These are phyloP conservation scores for Drosophila bipectinata DNA, from an alignment of 1,140 invertebrate species.

Conservation along the genomic window DNA sequence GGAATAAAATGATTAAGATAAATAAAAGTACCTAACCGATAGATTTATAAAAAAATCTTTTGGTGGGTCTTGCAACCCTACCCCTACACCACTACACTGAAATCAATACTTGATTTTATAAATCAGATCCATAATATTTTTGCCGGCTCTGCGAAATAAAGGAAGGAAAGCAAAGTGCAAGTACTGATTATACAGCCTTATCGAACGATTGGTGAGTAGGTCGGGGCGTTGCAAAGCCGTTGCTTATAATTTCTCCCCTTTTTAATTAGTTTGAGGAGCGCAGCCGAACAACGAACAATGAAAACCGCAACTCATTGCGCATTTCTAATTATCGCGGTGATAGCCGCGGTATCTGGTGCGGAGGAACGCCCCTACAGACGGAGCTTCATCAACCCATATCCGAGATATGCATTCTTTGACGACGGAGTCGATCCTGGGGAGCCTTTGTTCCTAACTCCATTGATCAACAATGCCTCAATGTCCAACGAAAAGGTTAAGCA, in stretches of 20 bases:
- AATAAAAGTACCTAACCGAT: not conserved
- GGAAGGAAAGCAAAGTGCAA: constrained; percentile 7
- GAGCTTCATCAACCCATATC: constrained; percentile 81
- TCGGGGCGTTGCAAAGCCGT: constrained; percentile 23
- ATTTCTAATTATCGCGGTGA: constrained; percentile 37
- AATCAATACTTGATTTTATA: not conserved
- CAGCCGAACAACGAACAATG: constrained; percentile 52
- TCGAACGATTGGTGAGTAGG: constrained; percentile 33
- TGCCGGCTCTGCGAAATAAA: constrained; percentile 22
- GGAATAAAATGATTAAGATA: not conserved
- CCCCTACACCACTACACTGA: constrained; percentile 14
- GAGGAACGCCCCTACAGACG: constrained; percentile 37
- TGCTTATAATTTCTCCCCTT: not conserved
- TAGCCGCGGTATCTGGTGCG: constrained; percentile 11
- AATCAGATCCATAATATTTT: not conserved
- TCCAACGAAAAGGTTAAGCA: constrained; percentile 47
- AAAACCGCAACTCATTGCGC: constrained; percentile 70
- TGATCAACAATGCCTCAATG: constrained; percentile 56
- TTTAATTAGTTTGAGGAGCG: constrained; percentile 14
- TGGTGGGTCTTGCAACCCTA: not conserved
- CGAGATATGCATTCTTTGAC: constrained; percentile 53
- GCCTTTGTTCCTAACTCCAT: constrained; percentile 70
- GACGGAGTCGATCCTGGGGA: constrained; percentile 76
- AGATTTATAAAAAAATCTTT: not conserved
- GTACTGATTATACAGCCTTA: constrained; percentile 28